phyloP scores from a whole-genome alignment of 2,113 vertebrate species.

The Corydoras maculifer region DNA sequence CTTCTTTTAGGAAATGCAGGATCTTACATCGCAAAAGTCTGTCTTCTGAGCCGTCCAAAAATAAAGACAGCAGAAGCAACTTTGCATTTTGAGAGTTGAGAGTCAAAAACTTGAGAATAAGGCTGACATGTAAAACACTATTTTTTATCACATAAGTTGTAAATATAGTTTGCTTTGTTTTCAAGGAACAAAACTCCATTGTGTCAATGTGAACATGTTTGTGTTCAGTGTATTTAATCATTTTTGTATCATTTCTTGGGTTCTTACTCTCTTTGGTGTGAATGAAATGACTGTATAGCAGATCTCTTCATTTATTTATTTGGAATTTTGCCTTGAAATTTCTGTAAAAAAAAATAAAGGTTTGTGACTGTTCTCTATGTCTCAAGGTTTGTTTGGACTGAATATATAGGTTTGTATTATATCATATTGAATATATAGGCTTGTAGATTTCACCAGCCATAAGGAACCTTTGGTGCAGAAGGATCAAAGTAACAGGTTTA shows the following conservation, averaged over 20 bases:
- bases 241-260: slow-evolving; percentile 12
- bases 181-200: slow-evolving; percentile 12
- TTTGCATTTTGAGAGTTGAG: no score
- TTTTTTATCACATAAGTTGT: slow-evolving; percentile 14
- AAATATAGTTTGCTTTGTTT: slow-evolving; percentile 15
- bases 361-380: slow-evolving; percentile 29
- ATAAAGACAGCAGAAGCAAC: no score
- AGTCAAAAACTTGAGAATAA: no score
- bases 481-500: no score
- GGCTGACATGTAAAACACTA: no score
- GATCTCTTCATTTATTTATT: slow-evolving; percentile 41
- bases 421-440: no score
- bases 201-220: slow-evolving; percentile 24
- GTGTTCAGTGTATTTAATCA: slow-evolving; percentile 20
- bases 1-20: no score
- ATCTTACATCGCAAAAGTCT: no score
- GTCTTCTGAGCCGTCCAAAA: no score
- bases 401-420: no score
- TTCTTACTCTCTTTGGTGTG: slow-evolving; percentile 23
- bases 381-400: not conserved
- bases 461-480: no score
- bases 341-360: slow-evolving; percentile 37
- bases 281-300: slow-evolving; percentile 19
- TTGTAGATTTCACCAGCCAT: no score
- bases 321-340: slow-evolving; percentile 32